Base-by-base conservation (phyloP, 2,888 invertebrate species). In the Drosophila macrothrix region DNA sequence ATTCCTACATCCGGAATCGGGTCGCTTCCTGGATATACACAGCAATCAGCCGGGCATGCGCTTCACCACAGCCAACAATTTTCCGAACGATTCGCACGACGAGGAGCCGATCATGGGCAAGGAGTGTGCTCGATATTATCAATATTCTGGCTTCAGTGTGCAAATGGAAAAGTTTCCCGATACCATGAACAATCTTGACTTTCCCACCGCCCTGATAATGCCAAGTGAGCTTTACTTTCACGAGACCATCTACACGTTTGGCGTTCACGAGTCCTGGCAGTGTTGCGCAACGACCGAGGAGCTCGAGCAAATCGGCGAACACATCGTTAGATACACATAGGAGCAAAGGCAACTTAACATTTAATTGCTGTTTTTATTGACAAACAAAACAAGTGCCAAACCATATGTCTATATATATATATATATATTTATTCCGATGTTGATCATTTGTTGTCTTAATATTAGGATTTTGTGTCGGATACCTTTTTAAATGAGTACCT, bases 131-230 rank as follows among this genome's bases (percentile, higher is more conserved):
- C 88, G 91, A 22, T 98, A 98, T 91, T 95, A 94, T 73, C 96
- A 95, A 79, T 96, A 97, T 88, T 96, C 96, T 0, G 97, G 96
- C 1, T 96, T 98, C 87, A 98, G 97, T 91, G 93, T 98, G 54
- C 98, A 98, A 94, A 96, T 98, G 0, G 98, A 98, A 93, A 97
- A 97, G 91, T 98, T 96, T 94, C 98, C 98, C 0, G 97, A 99
- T 93, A 96, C 98, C 4, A 94, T 97, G 2, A 97, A 98, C 92
- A 95, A 97, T 96, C 93, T 93, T 82, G 95, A 96, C 82, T 97
- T 97, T 87, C 97, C 97, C 0, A 95, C 95, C 59, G 94, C 95
- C 1, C 94, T 97, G 54, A 90, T 97, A 41, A 94, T 95, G 89
- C 97, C 97, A 19, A 96, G 96, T 2, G 94, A 96, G 83, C 94